A percentile compares a stretch with the other conserved stretches of the same genome.
Evolutionary conservation across 2,113 vertebrate species (phyloP).

Genomic region (Lota lota): DNA sequence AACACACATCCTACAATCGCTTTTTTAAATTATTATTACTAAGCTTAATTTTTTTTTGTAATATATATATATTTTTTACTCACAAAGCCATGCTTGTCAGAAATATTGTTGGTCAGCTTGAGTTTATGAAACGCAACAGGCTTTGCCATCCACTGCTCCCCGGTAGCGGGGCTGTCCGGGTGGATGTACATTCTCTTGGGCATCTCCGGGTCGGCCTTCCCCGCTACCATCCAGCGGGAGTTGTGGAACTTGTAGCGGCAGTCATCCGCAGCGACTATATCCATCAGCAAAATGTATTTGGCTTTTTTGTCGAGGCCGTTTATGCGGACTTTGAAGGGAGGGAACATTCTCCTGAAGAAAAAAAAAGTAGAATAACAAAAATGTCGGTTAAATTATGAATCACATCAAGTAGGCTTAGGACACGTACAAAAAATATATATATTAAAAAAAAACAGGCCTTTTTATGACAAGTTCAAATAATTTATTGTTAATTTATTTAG

Average conservation of each 20-base stretch:
- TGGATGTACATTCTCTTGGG: slow-evolving; percentile 99
- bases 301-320: slow-evolving; percentile 98
- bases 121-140: slow-evolving; percentile 98
- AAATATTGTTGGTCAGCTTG: slow-evolving; percentile 98
- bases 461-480: too few species aligned
- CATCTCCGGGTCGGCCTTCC: slow-evolving; percentile 98
- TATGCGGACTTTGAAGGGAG: slow-evolving; percentile 96
- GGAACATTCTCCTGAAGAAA: slow-evolving; percentile 91
- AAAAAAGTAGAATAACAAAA: neutral
- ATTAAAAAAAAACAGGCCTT: too few species aligned
- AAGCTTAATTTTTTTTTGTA: too few species aligned
- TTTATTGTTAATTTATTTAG: too few species aligned
- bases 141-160: slow-evolving; percentile 99
- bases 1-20: too few species aligned
- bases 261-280: slow-evolving; percentile 96
- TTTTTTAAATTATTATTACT: too few species aligned
- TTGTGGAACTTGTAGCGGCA: slow-evolving; percentile 99
- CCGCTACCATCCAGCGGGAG: slow-evolving; percentile 98
- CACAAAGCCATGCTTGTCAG: slow-evolving; percentile 98
- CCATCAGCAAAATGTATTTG: slow-evolving; percentile 97
- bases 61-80: slow-evolving; percentile 70
- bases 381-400: too few species aligned
- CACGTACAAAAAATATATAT: too few species aligned
- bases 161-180: slow-evolving; percentile 95
- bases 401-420: too few species aligned